Percentiles rank a stretch among this genome's conserved stretches.
These are phyloP conservation scores for Apostichopus parvimensis DNA, from an alignment of 35 echinoderm and acorn worm genomes.

Conservation along the genomic window DNA sequence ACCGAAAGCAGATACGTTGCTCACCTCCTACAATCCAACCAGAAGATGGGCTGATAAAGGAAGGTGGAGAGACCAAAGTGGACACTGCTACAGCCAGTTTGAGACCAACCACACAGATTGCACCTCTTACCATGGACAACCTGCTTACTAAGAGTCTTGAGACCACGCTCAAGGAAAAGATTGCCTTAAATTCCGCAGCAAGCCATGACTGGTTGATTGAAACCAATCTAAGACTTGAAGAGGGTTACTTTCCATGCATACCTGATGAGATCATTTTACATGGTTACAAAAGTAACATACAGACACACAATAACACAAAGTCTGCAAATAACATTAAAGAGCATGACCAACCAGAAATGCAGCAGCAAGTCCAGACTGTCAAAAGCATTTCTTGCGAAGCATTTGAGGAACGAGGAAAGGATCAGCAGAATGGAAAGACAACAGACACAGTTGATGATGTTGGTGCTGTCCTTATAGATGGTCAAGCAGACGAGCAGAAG, in stretches of 20 bases:
- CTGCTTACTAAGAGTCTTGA: background rate
- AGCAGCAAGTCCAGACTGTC: background rate
- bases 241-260: background rate
- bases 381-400: background rate
- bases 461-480: background rate
- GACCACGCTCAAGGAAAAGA: background rate
- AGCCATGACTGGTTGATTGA: background rate
- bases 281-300: background rate
- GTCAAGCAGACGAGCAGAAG: background rate
- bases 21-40: background rate
- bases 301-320: background rate
- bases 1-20: background rate
- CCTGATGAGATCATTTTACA: background rate
- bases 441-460: background rate
- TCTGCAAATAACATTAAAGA: background rate
- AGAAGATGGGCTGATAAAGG: background rate
- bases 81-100: background rate
- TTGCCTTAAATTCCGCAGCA: background rate
- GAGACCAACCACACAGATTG: background rate
- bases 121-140: background rate
- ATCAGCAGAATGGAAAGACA: background rate
- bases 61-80: background rate
- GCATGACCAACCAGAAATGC: background rate
- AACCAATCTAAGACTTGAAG: background rate
- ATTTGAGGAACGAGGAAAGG: background rate